A percentile compares a stretch with the other conserved stretches of the same genome.
These are phyloP conservation scores for Propithecus deckenii DNA, from an alignment of 2,797 vertebrate species.

Conservation along the genomic window DNA sequence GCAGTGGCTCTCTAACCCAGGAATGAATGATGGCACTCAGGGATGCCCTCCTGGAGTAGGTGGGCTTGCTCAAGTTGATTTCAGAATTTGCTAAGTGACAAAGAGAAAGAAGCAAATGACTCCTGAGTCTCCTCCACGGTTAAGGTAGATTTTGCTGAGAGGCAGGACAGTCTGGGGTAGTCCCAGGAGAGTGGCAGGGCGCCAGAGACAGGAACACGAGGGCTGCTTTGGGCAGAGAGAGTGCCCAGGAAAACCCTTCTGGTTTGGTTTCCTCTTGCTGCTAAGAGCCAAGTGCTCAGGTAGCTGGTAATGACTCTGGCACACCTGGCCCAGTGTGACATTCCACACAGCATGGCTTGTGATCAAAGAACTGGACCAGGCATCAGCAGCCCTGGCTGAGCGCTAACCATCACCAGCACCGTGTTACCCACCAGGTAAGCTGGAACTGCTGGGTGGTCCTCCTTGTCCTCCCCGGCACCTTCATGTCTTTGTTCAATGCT, in stretches of 20 bases:
- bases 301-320: neutral
- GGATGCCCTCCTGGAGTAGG: neutral
- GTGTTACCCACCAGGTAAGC: neutral
- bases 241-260: neutral
- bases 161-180: neutral
- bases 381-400: neutral
- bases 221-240: neutral
- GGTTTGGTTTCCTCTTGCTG: neutral
- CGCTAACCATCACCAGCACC: neutral
- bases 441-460: fast-evolving
- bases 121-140: neutral
- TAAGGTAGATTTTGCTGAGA: neutral
- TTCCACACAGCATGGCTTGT: neutral
- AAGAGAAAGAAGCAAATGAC: neutral
- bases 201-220: neutral
- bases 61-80: neutral
- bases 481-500: neutral
- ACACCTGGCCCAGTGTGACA: neutral
- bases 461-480: neutral
- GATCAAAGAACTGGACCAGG: neutral
- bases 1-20: neutral
- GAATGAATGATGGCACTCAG: neutral
- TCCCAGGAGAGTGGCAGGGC: too few species aligned
- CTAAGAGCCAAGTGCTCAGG: neutral
- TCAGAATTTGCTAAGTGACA: neutral